phyloP scores from a whole-genome alignment of 2,113 vertebrate species.

The Turnix velox region DNA sequence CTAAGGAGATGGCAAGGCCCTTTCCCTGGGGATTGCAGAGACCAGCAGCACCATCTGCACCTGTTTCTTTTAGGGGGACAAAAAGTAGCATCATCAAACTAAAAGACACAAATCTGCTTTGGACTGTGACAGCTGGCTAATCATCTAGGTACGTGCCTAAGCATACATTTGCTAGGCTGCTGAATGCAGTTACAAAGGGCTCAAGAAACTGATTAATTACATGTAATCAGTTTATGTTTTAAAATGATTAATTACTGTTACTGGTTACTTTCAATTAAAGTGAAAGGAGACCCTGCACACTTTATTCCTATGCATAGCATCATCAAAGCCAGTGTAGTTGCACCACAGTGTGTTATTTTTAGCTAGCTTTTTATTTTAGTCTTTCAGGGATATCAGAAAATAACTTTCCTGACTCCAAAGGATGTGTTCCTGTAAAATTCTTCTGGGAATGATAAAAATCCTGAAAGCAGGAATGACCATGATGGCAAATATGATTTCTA shows the following conservation, averaged over 20 bases:
- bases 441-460: neutral
- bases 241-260: conserved; percentile 10
- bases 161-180: neutral
- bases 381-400: neutral
- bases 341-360: neutral
- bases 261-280: neutral
- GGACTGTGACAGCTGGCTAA: conserved; percentile 4
- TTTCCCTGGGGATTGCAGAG: neutral
- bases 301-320: neutral
- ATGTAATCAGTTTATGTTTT: neutral
- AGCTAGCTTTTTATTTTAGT: neutral
- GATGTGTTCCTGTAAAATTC: neutral
- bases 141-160: neutral
- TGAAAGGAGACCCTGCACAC: neutral
- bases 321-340: neutral
- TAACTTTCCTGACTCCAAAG: neutral
- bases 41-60: neutral
- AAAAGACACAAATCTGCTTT: neutral
- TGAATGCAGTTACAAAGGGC: neutral
- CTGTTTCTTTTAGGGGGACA: neutral
- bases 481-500: neutral
- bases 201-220: neutral
- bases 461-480: neutral
- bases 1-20: neutral
- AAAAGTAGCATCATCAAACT: neutral